phyloP scores from a whole-genome alignment of 23 tunicate genomes.

The Styela clava region DNA sequence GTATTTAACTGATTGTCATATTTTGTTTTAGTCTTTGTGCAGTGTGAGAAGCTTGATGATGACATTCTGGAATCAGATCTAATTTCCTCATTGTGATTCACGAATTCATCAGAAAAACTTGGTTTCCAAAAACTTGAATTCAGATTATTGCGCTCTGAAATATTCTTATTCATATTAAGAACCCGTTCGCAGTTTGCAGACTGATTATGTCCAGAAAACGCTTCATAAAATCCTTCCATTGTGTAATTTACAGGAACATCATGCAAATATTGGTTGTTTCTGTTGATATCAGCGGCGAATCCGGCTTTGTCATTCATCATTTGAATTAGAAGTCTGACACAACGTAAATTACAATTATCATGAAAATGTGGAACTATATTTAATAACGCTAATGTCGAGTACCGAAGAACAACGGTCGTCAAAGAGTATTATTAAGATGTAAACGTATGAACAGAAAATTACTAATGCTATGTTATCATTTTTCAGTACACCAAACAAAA shows the following conservation, averaged over 20 bases:
- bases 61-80: neutral
- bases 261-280: neutral
- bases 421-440: no score
- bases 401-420: no score
- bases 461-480: no score
- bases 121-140: neutral
- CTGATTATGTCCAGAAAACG: neutral
- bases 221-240: neutral
- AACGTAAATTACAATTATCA: no score
- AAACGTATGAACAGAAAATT: no score
- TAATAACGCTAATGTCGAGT: no score
- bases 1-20: neutral
- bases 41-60: neutral
- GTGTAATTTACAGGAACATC: neutral
- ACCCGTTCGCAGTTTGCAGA: neutral
- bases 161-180: neutral
- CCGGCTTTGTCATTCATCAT: neutral
- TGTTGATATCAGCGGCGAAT: neutral
- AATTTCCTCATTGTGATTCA: no score
- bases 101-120: neutral
- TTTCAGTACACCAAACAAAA: no score
- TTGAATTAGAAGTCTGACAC: no score
- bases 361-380: no score
- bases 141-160: neutral
- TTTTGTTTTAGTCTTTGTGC: neutral